A percentile compares a stretch with the other conserved stretches of the same genome.
These are phyloP conservation scores for Laodelphax striatellus DNA, from an alignment of 1,140 invertebrate species.

Conservation along the genomic window DNA sequence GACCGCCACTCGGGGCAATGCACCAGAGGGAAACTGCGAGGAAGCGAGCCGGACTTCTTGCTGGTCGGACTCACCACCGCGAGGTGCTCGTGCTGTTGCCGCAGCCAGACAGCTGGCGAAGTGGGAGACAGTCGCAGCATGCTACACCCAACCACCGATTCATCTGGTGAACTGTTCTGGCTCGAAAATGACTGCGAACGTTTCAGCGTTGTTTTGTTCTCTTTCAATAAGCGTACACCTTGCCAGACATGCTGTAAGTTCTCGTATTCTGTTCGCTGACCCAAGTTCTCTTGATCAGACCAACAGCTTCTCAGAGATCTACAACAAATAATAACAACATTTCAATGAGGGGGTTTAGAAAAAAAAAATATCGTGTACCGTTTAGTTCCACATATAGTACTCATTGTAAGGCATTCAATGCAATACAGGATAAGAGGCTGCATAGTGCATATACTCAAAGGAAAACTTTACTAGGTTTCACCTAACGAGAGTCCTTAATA, in stretches of 20 bases:
- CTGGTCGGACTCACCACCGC: slow-evolving; percentile 27
- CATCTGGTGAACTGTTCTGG: slow-evolving; percentile 17
- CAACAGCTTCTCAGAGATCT: background rate
- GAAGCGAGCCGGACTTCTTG: slow-evolving; percentile 62
- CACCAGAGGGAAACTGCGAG: slow-evolving; percentile 57
- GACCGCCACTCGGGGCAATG: slow-evolving; percentile 33
- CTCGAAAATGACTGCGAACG: slow-evolving; percentile 22
- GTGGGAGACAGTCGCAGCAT: slow-evolving; percentile 31
- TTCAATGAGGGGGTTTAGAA: background rate
- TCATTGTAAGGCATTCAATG: no score
- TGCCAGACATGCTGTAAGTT: slow-evolving; percentile 38
- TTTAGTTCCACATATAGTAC: no score
- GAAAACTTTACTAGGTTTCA: no score
- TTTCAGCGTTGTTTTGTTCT: slow-evolving; percentile 14
- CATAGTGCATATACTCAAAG: no score
- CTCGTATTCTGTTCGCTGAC: slow-evolving; percentile 32
- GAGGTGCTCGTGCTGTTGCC: slow-evolving; percentile 42
- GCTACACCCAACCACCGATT: slow-evolving; percentile 12
- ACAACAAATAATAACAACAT: background rate
- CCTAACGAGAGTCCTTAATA: no score
- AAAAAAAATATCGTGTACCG: no score
- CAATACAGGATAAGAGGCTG: no score
- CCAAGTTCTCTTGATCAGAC: background rate
- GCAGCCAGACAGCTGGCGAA: slow-evolving; percentile 45
- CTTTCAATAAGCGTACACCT: slow-evolving; percentile 6